Evolutionary conservation across 2,797 vertebrate genomes (phyloP).

Genomic region (Pipistrellus kuhlii): DNA sequence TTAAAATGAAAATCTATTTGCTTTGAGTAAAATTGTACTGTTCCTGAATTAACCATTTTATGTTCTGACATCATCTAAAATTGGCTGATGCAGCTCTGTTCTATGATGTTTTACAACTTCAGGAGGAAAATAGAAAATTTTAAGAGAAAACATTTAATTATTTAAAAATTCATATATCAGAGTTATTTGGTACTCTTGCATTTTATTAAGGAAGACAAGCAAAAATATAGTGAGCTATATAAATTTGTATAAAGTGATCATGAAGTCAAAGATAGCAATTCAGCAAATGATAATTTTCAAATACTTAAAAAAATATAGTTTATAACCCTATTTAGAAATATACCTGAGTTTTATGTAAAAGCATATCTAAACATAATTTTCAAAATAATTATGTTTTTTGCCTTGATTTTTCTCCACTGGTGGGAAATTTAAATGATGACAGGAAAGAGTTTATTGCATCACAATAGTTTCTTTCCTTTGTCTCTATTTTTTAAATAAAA

Average conservation of each 20-base stretch:
- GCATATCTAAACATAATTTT: constrained; percentile 39
- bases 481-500: constrained; percentile 64
- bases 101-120: not conserved
- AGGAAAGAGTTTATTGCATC: constrained; percentile 5
- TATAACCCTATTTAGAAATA: constrained; percentile 7
- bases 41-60: constrained; percentile 27
- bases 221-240: constrained; percentile 45
- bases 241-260: constrained; percentile 44
- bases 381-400: constrained; percentile 58
- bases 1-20: constrained; percentile 49
- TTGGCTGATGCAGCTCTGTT: constrained; percentile 13
- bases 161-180: constrained; percentile 49
- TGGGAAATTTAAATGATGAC: constrained; percentile 35
- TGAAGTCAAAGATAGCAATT: constrained; percentile 44
- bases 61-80: not conserved
- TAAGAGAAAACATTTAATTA: constrained; percentile 53
- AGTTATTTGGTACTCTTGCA: constrained; percentile 36
- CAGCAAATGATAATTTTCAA: constrained; percentile 57
- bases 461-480: constrained; percentile 28
- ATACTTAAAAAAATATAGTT: constrained; percentile 19
- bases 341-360: constrained; percentile 25
- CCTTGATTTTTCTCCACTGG: constrained; percentile 34
- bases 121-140: constrained; percentile 36
- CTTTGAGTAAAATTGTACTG: constrained; percentile 15
- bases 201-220: constrained; percentile 49